A percentile compares a stretch with the other conserved stretches of the same genome.
Evolutionary conservation across 2,113 vertebrate genomes (phyloP).

Genomic region (Polypterus bichir): DNA sequence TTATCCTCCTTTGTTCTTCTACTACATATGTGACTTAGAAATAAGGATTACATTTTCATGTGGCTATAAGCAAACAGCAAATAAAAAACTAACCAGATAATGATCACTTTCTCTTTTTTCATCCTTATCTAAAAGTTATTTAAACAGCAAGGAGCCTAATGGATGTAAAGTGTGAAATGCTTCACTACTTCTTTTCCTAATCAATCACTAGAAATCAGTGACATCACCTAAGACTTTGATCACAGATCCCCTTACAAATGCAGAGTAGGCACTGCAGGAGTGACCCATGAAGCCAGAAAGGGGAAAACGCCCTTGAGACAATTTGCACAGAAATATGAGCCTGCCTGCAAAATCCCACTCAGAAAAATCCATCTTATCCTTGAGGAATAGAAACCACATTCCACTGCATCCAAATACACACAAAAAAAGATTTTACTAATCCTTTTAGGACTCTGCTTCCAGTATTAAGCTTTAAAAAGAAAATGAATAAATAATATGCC

Average conservation of each 20-base stretch:
- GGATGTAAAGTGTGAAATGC: slow-evolving; percentile 42
- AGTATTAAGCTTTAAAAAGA: not conserved
- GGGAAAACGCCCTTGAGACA: slow-evolving; percentile 48
- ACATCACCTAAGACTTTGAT: slow-evolving; percentile 80
- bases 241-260: slow-evolving; percentile 71
- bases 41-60: too few species aligned
- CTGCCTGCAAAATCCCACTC: slow-evolving; percentile 27
- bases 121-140: slow-evolving; percentile 12
- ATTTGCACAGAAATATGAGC: slow-evolving; percentile 51
- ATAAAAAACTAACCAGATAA: too few species aligned
- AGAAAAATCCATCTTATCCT: slow-evolving; percentile 30
- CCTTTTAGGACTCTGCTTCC: slow-evolving; percentile 2
- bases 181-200: slow-evolving; percentile 76
- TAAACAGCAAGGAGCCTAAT: slow-evolving; percentile 32
- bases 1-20: too few species aligned
- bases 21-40: too few species aligned
- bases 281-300: slow-evolving; percentile 35
- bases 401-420: slow-evolving; percentile 28
- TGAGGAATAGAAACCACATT: slow-evolving; percentile 32
- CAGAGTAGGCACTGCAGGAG: slow-evolving; percentile 25
- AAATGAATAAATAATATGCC: slow-evolving; percentile 3
- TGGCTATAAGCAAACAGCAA: too few species aligned
- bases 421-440: slow-evolving; percentile 1
- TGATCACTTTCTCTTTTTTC: not conserved
- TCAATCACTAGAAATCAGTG: slow-evolving; percentile 87